Evolutionary conservation across 2,113 vertebrate genomes (phyloP).

Genomic region (Nestor notabilis): DNA sequence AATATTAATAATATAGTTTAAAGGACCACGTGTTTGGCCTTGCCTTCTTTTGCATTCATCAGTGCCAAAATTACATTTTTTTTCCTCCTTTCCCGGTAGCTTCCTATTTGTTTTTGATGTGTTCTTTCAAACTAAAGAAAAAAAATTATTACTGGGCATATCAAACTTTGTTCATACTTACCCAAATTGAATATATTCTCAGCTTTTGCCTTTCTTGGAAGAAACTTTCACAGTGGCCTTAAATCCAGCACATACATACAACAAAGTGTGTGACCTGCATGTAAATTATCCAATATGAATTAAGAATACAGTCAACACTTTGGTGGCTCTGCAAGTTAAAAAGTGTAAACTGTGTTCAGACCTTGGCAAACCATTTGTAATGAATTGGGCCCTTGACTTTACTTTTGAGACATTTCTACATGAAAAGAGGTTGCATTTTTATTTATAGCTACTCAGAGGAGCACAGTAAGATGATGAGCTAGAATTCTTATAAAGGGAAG

Average conservation of each 20-base stretch:
- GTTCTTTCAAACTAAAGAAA: neutral
- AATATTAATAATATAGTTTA: neutral
- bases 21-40: neutral
- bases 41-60: neutral
- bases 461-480: neutral
- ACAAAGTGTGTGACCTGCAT: neutral
- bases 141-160: neutral
- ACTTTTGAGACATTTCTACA: neutral
- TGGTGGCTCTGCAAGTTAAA: neutral
- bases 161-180: neutral
- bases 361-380: slow-evolving; percentile 3
- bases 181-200: neutral
- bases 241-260: neutral
- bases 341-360: neutral
- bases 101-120: neutral
- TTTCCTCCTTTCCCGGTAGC: neutral
- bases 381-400: slow-evolving; percentile 2
- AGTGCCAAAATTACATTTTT: neutral
- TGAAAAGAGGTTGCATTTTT: neutral
- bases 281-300: neutral
- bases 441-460: neutral
- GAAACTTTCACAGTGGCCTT: neutral
- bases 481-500: neutral
- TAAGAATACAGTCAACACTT: slow-evolving; percentile 13
- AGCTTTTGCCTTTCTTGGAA: neutral